Evolutionary conservation across 1,140 invertebrate genomes (phyloP), one percentile per base, ranked within the genome.

Genomic region (Drosophila equinoxialis): DNA sequence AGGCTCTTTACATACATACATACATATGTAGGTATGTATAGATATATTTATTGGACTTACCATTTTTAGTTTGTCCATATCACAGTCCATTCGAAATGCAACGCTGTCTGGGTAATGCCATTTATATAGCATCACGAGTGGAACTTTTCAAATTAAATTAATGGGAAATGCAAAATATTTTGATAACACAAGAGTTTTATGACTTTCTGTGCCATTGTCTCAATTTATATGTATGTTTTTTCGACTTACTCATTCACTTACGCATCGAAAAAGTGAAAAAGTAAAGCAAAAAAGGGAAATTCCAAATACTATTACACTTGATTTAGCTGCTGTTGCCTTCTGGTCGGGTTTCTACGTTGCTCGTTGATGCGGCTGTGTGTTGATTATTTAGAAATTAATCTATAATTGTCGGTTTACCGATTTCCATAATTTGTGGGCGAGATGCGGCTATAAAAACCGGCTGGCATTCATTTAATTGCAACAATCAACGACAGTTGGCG

Each of bases 341-440:
- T 33, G 42, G 13, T 6, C 39, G 62, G 62, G 39, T 51, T 64
- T 64, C 41, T 42, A 41, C 42, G 65, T 37, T 26, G 30, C 17
- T 63, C 30, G 35, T 76, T 75, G 65, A 7, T 33, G 61, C 7
- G 7, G 35, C 35, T 37, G 35, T 30, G 30, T 30, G 5, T 14
- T 63, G 23, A 33, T 63, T 48, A 48, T 30, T 37, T 59, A 59
- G 57, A 59, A 59, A 59, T 20, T 39, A 59, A 59, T 59, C 57
- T 30, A 7, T 58, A 65, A 14, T 62, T 45, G 41, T 69, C 45
- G 77, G 71, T 72, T 71, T 60, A 51, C 10, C 39, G 42, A 77
- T 77, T 77, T 77, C 59, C 75, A 77, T 77, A 77, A 54, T 67
- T 48, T 58, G 75, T 77, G 62, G 74, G 74, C 74, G 68, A 66